Evolutionary conservation across 2,888 invertebrate species (phyloP).

Genomic region (Amphipoea lucens): DNA sequence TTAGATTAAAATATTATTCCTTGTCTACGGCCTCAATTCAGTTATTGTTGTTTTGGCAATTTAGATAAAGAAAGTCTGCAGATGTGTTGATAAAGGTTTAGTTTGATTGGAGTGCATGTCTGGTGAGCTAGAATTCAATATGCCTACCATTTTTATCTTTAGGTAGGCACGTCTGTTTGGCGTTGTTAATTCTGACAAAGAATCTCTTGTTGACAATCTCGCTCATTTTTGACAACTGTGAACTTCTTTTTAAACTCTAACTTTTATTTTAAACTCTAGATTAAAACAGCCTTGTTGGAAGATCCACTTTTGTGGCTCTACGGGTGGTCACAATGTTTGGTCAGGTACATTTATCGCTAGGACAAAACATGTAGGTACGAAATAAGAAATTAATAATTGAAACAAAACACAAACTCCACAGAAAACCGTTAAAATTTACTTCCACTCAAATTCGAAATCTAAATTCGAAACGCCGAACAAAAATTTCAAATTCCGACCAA

Average conservation of each 20-base stretch:
- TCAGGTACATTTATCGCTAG: no score
- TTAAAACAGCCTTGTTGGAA: background rate
- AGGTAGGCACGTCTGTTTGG: background rate
- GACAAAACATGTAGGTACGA: background rate
- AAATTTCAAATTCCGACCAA: conserved; percentile 58
- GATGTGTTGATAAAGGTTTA: conserved; percentile 38
- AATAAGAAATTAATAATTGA: conserved; percentile 1
- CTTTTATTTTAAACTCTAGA: background rate
- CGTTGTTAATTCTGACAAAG: conserved; percentile 6
- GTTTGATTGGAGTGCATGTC: conserved; percentile 25
- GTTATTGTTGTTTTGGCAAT: conserved; percentile 43
- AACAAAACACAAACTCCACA: background rate
- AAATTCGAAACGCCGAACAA: conserved; percentile 32
- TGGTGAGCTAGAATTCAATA: conserved; percentile 40
- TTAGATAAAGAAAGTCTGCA: conserved; percentile 35
- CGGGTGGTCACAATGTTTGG: background rate
- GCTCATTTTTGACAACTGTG: background rate
- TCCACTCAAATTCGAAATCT: conserved; percentile 24
- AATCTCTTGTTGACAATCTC: background rate
- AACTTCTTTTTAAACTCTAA: background rate
- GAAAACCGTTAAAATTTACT: conserved; percentile 14
- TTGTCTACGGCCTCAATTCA: conserved; percentile 47
- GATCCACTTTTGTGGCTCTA: background rate
- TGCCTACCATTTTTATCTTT: conserved; percentile 24
- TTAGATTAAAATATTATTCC: conserved; percentile 43